phyloP scores from a whole-genome alignment of 2,888 invertebrate species.

The Microctonus hyperodae region DNA sequence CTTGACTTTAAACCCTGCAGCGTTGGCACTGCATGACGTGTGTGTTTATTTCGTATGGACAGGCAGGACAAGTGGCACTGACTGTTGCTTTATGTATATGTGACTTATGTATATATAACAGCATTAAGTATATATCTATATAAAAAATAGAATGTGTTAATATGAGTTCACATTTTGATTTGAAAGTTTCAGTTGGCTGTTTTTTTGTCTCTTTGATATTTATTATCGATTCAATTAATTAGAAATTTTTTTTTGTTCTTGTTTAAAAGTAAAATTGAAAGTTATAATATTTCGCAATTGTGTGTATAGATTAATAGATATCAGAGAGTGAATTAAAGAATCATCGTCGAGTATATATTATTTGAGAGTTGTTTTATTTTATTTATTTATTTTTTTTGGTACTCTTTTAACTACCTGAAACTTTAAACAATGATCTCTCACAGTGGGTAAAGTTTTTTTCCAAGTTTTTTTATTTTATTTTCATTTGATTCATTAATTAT shows the following conservation, averaged over 20 bases:
- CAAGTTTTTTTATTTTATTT: slow-evolving; percentile 31
- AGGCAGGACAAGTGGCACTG: slow-evolving; percentile 29
- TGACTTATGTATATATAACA: neutral
- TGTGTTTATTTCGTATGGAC: slow-evolving; percentile 29
- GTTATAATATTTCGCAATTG: slow-evolving; percentile 36
- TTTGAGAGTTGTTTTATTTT: too few relatives aligned
- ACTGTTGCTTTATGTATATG: neutral
- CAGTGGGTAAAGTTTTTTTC: slow-evolving; percentile 29
- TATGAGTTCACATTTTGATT: neutral
- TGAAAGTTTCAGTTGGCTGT: neutral
- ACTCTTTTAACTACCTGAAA: slow-evolving; percentile 40
- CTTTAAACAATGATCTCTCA: slow-evolving; percentile 43
- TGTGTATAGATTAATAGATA: slow-evolving; percentile 7
- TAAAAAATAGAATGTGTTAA: neutral
- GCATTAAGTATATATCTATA: neutral
- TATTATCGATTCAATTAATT: neutral
- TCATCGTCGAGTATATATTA: neutral
- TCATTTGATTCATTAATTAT: slow-evolving; percentile 39
- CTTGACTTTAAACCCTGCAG: slow-evolving; percentile 18
- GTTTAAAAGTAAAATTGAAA: slow-evolving; percentile 21
- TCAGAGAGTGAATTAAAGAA: slow-evolving; percentile 14
- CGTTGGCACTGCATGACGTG: slow-evolving; percentile 18
- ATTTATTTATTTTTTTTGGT: too few relatives aligned
- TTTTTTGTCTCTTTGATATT: neutral
- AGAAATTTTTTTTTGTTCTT: neutral